Evolutionary conservation across 1,140 invertebrate species (phyloP), one percentile per base, ranked within the genome.

Genomic region (Drosophila lini): DNA sequence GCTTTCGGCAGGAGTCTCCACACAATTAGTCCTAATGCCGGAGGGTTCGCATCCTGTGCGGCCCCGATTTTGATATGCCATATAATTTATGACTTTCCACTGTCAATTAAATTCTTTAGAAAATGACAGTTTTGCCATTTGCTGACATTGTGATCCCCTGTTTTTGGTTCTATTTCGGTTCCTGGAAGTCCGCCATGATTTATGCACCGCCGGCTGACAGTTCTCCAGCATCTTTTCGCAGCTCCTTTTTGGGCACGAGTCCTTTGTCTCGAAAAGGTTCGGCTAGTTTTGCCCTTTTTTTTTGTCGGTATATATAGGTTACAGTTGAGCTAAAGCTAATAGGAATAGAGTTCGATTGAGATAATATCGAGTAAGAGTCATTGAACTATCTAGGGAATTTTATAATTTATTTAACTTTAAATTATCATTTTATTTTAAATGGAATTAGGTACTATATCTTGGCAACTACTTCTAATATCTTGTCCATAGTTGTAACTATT

Each of bases 21-120:
- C 52, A 78, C 75, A 78, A 78, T 78, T 78, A 78, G 75, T 53
- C 44, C 52, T 41, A 59, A 70, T 59, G 52, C 53, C 53, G 19
- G 36, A 34, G 44, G 52, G 19, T 58, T 40, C 64, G 40, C 41
- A 41, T 68, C 61, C 63, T 34, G 31, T 44, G 56, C 25, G 15
- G 34, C 19, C 44, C 38, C 53, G 31, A 59, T 61, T 74, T 71
- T 73, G 64, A 57, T 58, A 61, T 68, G 60, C 56, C 75, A 74
- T 63, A 88, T 85, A 88, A 88, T 89, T 89, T 90, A 89, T 89
- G 84, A 84, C 85, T 89, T 84, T 89, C 67, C 19, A 73, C 81
- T 89, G 84, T 89, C 84, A 89, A 89, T 89, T 89, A 89, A 84
- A 89, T 89, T 89, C 85, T 84, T 84, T 89, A 50, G 80, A 89